A percentile compares a stretch with the other conserved stretches of the same genome.
These are phyloP conservation scores for Ceratina japonica DNA, from an alignment of 1,140 invertebrate species.

Conservation along the genomic window DNA sequence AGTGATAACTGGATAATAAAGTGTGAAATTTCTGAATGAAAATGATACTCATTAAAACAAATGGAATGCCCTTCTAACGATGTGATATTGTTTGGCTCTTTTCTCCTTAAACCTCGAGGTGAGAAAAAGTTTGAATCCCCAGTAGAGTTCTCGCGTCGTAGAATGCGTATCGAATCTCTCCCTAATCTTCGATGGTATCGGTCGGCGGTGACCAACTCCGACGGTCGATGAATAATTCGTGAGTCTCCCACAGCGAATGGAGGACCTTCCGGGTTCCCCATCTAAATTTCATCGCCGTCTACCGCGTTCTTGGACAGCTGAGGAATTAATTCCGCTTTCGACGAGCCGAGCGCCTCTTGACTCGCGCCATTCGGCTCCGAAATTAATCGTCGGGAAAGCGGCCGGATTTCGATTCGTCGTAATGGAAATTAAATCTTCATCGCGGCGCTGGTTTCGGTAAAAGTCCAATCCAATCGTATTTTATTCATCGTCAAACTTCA, in stretches of 20 bases:
- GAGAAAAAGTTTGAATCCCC: too few relatives aligned
- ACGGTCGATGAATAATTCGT: conserved; percentile 39
- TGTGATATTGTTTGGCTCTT: too few relatives aligned
- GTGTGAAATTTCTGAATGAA: too few relatives aligned
- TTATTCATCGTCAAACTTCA: too few relatives aligned
- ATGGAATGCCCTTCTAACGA: too few relatives aligned
- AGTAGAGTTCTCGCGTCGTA: too few relatives aligned
- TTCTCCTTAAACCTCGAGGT: too few relatives aligned
- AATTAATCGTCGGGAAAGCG: neutral
- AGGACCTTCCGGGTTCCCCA: neutral
- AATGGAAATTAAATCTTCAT: neutral
- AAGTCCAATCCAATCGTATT: too few relatives aligned
- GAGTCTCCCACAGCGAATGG: neutral
- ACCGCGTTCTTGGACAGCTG: neutral
- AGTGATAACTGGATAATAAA: too few relatives aligned
- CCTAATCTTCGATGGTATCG: conserved; percentile 22
- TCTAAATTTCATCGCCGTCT: conserved; percentile 31
- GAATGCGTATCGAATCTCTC: neutral
- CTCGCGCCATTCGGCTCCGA: neutral
- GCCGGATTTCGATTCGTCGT: neutral
- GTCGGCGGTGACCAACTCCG: neutral
- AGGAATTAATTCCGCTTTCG: conserved; percentile 8
- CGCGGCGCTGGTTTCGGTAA: neutral
- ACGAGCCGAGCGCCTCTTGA: neutral
- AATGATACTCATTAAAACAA: too few relatives aligned